phyloP scores from a whole-genome alignment of 1,140 invertebrate species.

The Helicoverpa zea region DNA sequence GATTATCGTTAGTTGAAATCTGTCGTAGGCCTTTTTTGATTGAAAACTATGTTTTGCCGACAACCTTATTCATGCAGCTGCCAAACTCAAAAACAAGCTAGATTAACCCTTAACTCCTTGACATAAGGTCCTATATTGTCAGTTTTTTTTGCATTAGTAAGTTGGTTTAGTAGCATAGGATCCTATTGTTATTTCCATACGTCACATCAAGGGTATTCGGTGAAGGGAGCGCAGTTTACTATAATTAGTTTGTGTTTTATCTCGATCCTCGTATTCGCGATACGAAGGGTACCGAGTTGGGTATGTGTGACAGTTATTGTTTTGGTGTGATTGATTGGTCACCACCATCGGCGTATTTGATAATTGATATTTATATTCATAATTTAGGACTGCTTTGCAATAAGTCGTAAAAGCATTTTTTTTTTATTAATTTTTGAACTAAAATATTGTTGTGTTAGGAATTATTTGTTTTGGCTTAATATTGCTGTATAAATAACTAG shows the following conservation, averaged over 20 bases:
- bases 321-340: constrained; percentile 7
- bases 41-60: constrained; percentile 51
- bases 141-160: not conserved
- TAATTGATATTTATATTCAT: too few relatives aligned
- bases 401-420: too few relatives aligned
- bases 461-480: too few relatives aligned
- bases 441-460: too few relatives aligned
- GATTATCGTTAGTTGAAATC: constrained; percentile 59
- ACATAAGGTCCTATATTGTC: not conserved
- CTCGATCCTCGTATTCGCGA: constrained; percentile 70
- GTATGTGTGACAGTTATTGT: constrained; percentile 12
- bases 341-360: too few relatives aligned
- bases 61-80: constrained; percentile 2
- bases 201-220: constrained; percentile 67
- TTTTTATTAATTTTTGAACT: too few relatives aligned
- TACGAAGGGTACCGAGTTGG: constrained; percentile 60
- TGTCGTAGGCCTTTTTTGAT: constrained; percentile 59
- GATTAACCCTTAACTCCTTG: not conserved
- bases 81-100: not conserved
- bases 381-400: too few relatives aligned
- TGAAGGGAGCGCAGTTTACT: constrained; percentile 71
- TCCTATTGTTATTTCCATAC: constrained; percentile 65
- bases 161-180: constrained; percentile 48
- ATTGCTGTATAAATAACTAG: too few relatives aligned
- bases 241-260: constrained; percentile 80